Evolutionary conservation across 2,113 vertebrate genomes (phyloP).

Genomic region (Nesoenas mayeri): DNA sequence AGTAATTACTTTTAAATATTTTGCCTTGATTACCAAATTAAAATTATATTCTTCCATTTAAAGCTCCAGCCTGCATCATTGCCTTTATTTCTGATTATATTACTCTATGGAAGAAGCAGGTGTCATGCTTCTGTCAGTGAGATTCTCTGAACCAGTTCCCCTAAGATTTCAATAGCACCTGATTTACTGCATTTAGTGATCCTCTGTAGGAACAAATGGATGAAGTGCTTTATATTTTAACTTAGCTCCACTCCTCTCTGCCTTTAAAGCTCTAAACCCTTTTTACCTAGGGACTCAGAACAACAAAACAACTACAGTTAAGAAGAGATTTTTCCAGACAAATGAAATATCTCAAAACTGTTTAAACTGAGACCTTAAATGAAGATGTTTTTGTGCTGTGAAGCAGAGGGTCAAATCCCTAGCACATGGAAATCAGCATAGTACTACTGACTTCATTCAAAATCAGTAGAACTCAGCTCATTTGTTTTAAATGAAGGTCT

Average conservation of each 20-base stretch:
- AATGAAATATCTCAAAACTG: background rate
- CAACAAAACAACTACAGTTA: background rate
- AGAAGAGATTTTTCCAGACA: background rate
- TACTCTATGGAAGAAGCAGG: background rate
- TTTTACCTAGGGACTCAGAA: background rate
- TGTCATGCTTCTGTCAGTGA: background rate
- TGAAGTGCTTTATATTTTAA: conserved; percentile 1
- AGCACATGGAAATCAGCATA: background rate
- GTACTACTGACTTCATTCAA: background rate
- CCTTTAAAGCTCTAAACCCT: background rate
- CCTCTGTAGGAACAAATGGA: background rate
- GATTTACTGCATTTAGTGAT: conserved; percentile 20
- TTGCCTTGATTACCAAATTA: background rate
- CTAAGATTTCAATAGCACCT: background rate
- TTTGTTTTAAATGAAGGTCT: background rate
- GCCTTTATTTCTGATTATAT: background rate
- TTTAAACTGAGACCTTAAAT: background rate
- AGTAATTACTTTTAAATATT: background rate
- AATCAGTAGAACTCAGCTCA: background rate
- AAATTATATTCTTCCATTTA: background rate
- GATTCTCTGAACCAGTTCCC: background rate
- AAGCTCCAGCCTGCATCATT: background rate
- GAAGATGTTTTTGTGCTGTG: background rate
- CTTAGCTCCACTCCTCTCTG: background rate
- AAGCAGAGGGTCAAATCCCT: background rate